phyloP scores from a whole-genome alignment of 2,888 invertebrate species.

The Eupeodes latifasciatus region DNA sequence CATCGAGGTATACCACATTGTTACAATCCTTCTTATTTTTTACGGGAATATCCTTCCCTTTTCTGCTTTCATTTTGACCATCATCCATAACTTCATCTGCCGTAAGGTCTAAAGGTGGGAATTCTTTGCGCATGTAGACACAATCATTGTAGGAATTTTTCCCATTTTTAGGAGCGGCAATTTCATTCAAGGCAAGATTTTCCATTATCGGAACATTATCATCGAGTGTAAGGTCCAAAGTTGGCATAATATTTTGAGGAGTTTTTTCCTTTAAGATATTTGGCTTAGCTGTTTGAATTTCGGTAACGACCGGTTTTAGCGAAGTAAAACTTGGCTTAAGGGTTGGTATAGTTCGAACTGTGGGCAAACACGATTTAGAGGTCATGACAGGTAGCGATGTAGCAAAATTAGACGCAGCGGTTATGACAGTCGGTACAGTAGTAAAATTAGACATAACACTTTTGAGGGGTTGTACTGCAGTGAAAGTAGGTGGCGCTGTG shows the following conservation, averaged over 20 bases:
- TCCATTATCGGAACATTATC: neutral
- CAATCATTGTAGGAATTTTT: neutral
- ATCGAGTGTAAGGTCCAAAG: neutral
- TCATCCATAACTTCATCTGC: constrained; percentile 11
- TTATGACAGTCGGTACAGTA: no score
- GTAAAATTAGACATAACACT: neutral
- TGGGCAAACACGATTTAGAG: no score
- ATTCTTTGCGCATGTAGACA: neutral
- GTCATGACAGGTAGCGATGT: no score
- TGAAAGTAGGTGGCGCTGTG: no score
- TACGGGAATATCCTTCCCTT: neutral
- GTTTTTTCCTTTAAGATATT: no score
- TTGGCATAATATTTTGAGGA: neutral
- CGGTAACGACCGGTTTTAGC: neutral
- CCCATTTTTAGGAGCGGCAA: no score
- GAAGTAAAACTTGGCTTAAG: neutral
- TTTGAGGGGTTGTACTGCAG: neutral
- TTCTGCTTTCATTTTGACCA: neutral
- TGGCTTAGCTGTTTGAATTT: neutral
- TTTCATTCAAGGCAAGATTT: neutral
- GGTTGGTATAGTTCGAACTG: no score
- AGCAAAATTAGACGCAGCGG: no score
- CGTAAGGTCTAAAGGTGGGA: neutral
- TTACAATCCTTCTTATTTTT: neutral
- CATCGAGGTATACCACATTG: constrained; percentile 18